A percentile compares a stretch with the other conserved stretches of the same genome.
phyloP scores from a whole-genome alignment of 2,888 invertebrate species.

The Drosophila mulleri region DNA sequence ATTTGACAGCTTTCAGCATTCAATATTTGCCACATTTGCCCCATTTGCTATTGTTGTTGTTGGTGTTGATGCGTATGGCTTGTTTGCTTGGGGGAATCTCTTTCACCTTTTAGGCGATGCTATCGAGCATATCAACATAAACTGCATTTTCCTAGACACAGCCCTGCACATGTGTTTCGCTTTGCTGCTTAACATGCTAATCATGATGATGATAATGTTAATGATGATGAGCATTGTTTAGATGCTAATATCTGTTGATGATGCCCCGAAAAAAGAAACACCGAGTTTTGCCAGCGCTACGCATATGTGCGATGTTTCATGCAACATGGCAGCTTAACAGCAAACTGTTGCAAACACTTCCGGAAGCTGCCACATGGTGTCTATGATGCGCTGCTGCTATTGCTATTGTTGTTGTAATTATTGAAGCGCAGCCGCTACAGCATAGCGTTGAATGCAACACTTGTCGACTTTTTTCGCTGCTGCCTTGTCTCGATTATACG shows the following conservation, averaged over 20 bases:
- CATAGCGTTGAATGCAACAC: constrained; percentile 51
- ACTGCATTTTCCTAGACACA: constrained; percentile 51
- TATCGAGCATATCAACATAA: constrained; percentile 60
- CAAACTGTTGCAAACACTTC: constrained; percentile 59
- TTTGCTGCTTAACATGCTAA: constrained; percentile 53
- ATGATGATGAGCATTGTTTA: constrained; percentile 14
- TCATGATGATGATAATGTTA: constrained; percentile 17
- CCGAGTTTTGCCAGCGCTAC: constrained; percentile 47
- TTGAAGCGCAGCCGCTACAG: constrained; percentile 67
- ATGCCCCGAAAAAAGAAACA: constrained; percentile 24
- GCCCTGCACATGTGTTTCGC: constrained; percentile 56
- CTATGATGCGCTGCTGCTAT: constrained; percentile 36
- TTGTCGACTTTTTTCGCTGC: constrained; percentile 48
- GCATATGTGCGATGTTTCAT: constrained; percentile 59
- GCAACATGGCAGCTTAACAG: constrained; percentile 52
- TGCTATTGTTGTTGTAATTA: constrained; percentile 53
- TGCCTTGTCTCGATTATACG: constrained; percentile 58
- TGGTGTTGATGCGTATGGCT: constrained; percentile 12
- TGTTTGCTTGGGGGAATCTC: constrained; percentile 17
- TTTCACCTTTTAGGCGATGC: constrained; percentile 42
- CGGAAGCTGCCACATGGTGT: constrained; percentile 70
- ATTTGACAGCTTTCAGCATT: constrained; percentile 4
- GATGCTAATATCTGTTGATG: constrained; percentile 35
- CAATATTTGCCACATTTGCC: not conserved
- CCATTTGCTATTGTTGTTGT: not conserved